Evolutionary conservation across 2,888 invertebrate species (phyloP).

Genomic region (Ornithoptera alexandrae): DNA sequence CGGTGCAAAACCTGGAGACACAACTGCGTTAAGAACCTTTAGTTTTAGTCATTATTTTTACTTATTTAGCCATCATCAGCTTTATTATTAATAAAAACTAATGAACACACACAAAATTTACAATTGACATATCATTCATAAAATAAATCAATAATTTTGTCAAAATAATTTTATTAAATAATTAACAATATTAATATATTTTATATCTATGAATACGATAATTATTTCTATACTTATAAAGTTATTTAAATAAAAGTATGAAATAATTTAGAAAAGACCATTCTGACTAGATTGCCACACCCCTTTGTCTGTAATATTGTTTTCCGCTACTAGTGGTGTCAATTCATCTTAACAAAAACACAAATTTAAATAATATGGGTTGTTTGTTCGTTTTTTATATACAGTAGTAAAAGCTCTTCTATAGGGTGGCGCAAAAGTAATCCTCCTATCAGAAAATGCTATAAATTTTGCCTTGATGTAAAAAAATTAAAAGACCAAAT

Average conservation of each 20-base stretch:
- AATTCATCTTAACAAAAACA: conserved; percentile 1
- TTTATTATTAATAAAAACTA: neutral
- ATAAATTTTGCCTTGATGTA: too few relatives aligned
- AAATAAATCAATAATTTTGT: conserved; percentile 19
- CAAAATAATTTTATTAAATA: conserved; percentile 26
- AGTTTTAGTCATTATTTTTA: neutral
- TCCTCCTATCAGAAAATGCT: too few relatives aligned
- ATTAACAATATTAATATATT: conserved; percentile 20
- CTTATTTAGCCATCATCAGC: neutral
- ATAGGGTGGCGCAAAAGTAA: too few relatives aligned
- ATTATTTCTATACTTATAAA: conserved; percentile 16
- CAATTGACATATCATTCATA: neutral
- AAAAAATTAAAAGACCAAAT: too few relatives aligned
- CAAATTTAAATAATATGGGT: neutral
- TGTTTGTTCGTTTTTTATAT: neutral
- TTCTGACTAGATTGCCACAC: conserved; percentile 80
- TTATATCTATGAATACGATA: conserved; percentile 4
- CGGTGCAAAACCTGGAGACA: too few relatives aligned
- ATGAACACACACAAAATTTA: neutral
- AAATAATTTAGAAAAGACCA: conserved; percentile 59
- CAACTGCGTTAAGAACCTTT: too few relatives aligned
- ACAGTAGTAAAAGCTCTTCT: too few relatives aligned
- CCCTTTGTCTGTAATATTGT: conserved; percentile 61
- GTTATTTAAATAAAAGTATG: conserved; percentile 29
- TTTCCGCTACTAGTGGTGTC: conserved; percentile 34